Percentiles rank a stretch among this genome's conserved stretches.
Conservation (phyloP, 2,888 invertebrate species). For the Drosophila rubida region DNA sequence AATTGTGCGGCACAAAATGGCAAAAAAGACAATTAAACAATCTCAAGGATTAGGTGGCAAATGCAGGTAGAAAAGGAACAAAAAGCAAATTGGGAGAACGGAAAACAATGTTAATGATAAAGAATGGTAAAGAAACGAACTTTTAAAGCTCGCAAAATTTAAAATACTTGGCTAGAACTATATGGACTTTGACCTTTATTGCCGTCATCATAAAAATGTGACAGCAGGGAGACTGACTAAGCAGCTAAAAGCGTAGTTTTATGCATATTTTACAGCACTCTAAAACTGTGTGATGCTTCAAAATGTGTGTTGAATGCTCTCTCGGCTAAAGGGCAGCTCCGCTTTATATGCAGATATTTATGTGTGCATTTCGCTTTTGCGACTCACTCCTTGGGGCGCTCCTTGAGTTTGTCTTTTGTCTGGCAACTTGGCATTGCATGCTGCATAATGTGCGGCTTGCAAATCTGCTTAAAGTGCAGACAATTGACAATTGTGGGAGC, state of each 20-base stretch:
- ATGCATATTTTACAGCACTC: conserved; percentile 4
- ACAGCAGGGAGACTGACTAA: background rate
- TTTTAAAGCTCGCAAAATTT: no score
- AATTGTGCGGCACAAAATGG: conserved; percentile 61
- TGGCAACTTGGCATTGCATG: conserved; percentile 26
- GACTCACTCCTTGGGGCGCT: background rate
- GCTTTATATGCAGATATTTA: conserved; percentile 9
- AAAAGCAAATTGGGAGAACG: conserved; percentile 27
- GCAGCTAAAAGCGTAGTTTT: background rate
- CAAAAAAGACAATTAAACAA: conserved; percentile 40
- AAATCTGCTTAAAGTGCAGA: conserved; percentile 34
- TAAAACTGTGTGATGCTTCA: background rate
- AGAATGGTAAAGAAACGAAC: no score
- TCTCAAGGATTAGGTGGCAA: conserved; percentile 37
- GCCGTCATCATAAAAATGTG: background rate
- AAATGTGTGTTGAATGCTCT: background rate
- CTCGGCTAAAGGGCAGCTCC: background rate
- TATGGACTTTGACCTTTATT: background rate
- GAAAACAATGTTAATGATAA: conserved; percentile 1
- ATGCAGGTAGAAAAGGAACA: conserved; percentile 42
- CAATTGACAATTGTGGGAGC: conserved; percentile 36
- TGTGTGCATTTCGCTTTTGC: conserved; percentile 9
- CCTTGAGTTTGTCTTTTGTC: conserved; percentile 12
- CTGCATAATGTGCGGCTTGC: conserved; percentile 24
- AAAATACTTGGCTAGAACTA: no score